Conservation (phyloP, 2,797 vertebrate species). For the Mus spretus region DNA sequence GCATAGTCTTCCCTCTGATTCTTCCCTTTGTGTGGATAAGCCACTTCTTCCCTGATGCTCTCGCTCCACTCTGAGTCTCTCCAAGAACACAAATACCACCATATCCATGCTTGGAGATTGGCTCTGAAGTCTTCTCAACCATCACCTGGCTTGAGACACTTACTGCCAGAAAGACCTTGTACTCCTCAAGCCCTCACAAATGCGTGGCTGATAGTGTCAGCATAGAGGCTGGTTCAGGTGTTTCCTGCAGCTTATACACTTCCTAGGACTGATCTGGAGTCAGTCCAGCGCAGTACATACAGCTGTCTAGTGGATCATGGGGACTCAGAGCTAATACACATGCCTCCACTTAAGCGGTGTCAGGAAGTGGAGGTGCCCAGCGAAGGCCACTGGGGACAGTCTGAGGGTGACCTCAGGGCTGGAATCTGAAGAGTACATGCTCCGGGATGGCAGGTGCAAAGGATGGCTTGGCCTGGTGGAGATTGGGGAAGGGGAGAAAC, state of each 20-base stretch:
- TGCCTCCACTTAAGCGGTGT: not conserved
- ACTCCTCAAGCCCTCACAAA: not conserved
- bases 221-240: not conserved
- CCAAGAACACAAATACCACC: not conserved
- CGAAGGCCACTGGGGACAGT: not conserved
- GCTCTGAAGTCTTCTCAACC: not conserved
- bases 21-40: not conserved
- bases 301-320: not conserved
- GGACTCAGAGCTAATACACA: not conserved
- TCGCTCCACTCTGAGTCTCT: not conserved
- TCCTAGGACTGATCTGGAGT: not conserved
- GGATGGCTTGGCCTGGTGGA: not conserved
- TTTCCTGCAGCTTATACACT: fast-evolving
- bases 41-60: not conserved
- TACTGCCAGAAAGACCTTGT: not conserved
- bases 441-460: fast-evolving
- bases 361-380: conserved; percentile 39
- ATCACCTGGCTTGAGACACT: not conserved
- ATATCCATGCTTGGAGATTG: not conserved
- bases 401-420: not conserved
- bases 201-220: not conserved
- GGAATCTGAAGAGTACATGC: not conserved
- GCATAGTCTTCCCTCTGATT: not conserved
- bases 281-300: not conserved
- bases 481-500: not conserved